phyloP scores from a whole-genome alignment of 2,113 vertebrate species.

The Epinephelus moara region DNA sequence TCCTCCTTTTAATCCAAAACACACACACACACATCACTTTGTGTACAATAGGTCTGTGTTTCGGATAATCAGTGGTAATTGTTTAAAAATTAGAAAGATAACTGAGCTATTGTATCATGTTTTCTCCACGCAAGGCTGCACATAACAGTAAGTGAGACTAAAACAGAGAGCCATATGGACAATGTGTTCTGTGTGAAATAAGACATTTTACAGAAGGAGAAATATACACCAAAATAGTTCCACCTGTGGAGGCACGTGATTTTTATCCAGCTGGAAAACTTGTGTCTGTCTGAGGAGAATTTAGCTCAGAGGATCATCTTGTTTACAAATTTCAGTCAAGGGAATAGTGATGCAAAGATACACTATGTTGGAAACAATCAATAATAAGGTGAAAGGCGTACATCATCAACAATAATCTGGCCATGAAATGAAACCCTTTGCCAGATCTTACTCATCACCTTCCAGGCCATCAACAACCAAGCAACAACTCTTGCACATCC shows the following conservation, averaged over 20 bases:
- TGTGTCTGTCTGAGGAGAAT: neutral
- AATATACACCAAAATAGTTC: slow-evolving; percentile 45
- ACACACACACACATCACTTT: slow-evolving; percentile 8
- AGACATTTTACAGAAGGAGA: slow-evolving; percentile 39
- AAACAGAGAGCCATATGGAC: slow-evolving; percentile 8
- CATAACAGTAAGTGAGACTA: neutral
- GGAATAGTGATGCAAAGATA: neutral
- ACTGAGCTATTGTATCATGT: slow-evolving; percentile 4
- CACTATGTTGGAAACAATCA: neutral
- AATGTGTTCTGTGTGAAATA: slow-evolving; percentile 34
- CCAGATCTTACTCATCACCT: no score
- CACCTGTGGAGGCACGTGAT: slow-evolving; percentile 38
- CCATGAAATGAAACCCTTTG: neutral
- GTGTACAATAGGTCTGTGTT: slow-evolving; percentile 13
- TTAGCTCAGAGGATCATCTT: neutral
- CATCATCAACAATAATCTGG: neutral
- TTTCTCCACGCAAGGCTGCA: neutral
- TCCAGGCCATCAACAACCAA: no score
- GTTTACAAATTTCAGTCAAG: slow-evolving; percentile 5
- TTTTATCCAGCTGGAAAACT: slow-evolving; percentile 29
- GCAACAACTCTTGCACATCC: no score
- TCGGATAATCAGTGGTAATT: slow-evolving; percentile 27
- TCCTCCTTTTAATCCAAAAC: slow-evolving; percentile 20
- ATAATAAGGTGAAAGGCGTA: neutral
- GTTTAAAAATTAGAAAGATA: slow-evolving; percentile 23